Evolutionary conservation across 2,888 invertebrate species (phyloP).

Genomic region (Petrolisthes manimaculis): DNA sequence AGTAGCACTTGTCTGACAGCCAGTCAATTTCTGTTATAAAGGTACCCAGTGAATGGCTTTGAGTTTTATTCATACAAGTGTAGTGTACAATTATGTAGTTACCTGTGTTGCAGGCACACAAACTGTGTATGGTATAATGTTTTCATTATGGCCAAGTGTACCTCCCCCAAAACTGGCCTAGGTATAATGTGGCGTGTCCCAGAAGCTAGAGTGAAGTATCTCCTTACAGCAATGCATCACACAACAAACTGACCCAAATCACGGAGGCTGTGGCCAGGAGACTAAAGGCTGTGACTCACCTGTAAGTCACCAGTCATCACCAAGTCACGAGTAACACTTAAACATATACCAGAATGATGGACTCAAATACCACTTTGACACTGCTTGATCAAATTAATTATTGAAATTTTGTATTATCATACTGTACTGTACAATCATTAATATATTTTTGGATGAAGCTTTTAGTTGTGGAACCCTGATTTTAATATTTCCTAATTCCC

Average conservation of each 20-base stretch:
- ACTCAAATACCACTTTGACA: constrained; percentile 1
- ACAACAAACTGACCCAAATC: constrained; percentile 57
- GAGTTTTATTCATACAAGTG: too few relatives aligned
- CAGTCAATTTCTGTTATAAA: too few relatives aligned
- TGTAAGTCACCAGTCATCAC: constrained; percentile 48
- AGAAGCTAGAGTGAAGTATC: constrained; percentile 43
- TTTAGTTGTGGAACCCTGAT: background rate
- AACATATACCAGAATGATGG: background rate
- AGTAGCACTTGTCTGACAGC: too few relatives aligned
- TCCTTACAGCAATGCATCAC: constrained; percentile 56
- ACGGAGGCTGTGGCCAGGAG: constrained; percentile 52
- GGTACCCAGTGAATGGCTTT: too few relatives aligned
- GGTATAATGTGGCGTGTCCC: background rate
- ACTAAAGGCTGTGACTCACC: constrained; percentile 56
- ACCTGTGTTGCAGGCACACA: too few relatives aligned
- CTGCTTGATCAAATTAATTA: too few relatives aligned
- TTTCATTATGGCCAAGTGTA: too few relatives aligned
- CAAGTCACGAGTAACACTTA: background rate
- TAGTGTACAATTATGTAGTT: too few relatives aligned
- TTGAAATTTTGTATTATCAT: too few relatives aligned
- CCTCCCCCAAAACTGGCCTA: background rate
- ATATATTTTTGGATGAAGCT: too few relatives aligned
- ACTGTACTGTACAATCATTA: too few relatives aligned
- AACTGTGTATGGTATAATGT: too few relatives aligned
- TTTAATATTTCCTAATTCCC: background rate